phyloP scores from a whole-genome alignment of 2,797 vertebrate species.

The Kryptopterus vitreolus region DNA sequence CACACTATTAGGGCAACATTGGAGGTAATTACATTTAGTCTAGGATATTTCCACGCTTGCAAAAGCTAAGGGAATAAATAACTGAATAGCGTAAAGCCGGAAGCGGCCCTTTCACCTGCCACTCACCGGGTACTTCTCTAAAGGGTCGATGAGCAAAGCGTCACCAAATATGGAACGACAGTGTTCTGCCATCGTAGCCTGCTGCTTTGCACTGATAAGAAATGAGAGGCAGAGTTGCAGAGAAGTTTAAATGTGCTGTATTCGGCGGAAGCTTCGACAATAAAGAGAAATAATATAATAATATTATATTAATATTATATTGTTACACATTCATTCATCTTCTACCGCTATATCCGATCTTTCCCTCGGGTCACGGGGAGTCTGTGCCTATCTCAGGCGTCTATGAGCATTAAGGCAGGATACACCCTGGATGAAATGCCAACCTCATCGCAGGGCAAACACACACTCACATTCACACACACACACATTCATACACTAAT shows the following conservation, averaged over 20 bases:
- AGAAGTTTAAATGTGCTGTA: background rate
- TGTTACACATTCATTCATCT: too few species aligned
- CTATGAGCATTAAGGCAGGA: too few species aligned
- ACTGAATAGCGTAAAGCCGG: too few species aligned
- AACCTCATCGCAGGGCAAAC: too few species aligned
- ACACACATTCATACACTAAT: too few species aligned
- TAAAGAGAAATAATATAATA: too few species aligned
- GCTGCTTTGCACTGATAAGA: conserved; percentile 80
- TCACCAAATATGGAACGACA: conserved; percentile 89
- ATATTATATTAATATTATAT: too few species aligned
- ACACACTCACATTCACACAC: too few species aligned
- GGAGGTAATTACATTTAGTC: background rate
- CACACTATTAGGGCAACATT: background rate
- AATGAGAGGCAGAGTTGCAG: background rate
- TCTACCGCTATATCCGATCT: too few species aligned
- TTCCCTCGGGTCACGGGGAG: too few species aligned
- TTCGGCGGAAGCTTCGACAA: background rate
- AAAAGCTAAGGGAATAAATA: background rate
- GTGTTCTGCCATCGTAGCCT: conserved; percentile 92
- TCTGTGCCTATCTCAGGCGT: too few species aligned
- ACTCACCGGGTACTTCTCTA: conserved; percentile 87
- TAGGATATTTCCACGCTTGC: background rate
- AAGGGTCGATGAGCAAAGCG: conserved; percentile 82
- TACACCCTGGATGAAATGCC: too few species aligned
- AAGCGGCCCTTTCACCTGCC: background rate